Percentiles rank a stretch among this genome's conserved stretches.
Evolutionary conservation across 2,888 invertebrate species (phyloP).

Genomic region (Habrosyne pyritoides): DNA sequence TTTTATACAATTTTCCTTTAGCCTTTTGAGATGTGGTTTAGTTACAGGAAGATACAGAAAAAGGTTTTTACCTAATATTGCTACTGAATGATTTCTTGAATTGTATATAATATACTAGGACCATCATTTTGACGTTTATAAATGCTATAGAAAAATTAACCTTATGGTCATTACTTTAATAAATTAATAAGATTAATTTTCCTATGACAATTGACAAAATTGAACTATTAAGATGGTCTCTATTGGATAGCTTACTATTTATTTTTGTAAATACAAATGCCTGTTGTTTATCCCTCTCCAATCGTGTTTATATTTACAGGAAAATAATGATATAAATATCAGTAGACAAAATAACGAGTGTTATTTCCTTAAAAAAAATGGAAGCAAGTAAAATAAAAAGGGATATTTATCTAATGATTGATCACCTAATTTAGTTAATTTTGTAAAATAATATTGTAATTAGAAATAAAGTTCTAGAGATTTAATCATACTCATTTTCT

Average conservation of each 20-base stretch:
- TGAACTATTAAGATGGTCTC: too few relatives aligned
- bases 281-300: background rate
- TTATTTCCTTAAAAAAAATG: too few relatives aligned
- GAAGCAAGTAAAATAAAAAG: too few relatives aligned
- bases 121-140: too few relatives aligned
- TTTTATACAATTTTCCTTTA: background rate
- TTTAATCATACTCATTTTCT: constrained; percentile 14
- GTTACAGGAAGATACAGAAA: background rate
- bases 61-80: background rate
- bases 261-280: background rate
- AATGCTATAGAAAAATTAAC: too few relatives aligned
- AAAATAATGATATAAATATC: background rate
- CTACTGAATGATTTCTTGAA: background rate
- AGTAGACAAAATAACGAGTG: too few relatives aligned
- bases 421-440: constrained; percentile 46
- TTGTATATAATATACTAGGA: background rate
- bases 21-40: background rate
- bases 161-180: too few relatives aligned
- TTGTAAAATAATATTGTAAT: constrained; percentile 49
- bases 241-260: background rate
- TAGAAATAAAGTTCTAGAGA: constrained; percentile 48
- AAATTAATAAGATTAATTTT: too few relatives aligned
- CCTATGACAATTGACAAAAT: too few relatives aligned
- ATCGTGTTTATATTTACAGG: background rate
- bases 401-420: constrained; percentile 16